A percentile compares a stretch with the other conserved stretches of the same genome.
Conservation (phyloP, 2,113 vertebrate species). For the Pungitius pungitius region DNA sequence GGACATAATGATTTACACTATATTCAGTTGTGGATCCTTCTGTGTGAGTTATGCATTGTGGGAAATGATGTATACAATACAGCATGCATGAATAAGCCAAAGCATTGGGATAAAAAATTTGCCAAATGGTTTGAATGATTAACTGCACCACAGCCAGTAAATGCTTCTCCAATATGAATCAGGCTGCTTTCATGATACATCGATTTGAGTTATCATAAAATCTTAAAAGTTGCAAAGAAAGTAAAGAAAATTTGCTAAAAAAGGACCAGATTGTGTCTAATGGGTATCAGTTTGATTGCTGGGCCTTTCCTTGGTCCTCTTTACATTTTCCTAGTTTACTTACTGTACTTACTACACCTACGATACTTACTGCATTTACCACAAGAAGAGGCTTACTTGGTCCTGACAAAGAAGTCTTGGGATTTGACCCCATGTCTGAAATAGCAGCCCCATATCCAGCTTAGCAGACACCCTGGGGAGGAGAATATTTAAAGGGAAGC, state of each 20-base stretch:
- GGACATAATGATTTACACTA: neutral
- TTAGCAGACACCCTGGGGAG: conserved; percentile 88
- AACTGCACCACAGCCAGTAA: neutral
- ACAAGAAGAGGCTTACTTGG: conserved; percentile 72
- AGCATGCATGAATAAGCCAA: conserved; percentile 8
- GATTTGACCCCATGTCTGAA: conserved; percentile 87
- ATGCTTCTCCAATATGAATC: conserved; percentile 11
- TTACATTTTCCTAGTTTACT: conserved; percentile 22
- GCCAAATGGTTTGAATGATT: conserved; percentile 15
- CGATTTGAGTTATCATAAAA: neutral
- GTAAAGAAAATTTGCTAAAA: neutral
- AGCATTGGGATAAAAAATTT: conserved; percentile 1
- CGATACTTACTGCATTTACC: conserved; percentile 11
- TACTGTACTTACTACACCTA: conserved; percentile 14
- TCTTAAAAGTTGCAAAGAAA: neutral
- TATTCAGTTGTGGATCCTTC: conserved; percentile 10
- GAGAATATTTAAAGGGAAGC: conserved; percentile 79
- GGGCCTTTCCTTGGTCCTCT: neutral
- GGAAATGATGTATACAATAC: neutral
- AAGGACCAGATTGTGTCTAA: neutral
- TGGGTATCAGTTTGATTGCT: neutral
- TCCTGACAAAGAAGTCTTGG: conserved; percentile 85
- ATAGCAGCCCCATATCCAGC: conserved; percentile 84
- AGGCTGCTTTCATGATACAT: neutral
- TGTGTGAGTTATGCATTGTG: neutral